A percentile compares a stretch with the other conserved stretches of the same genome.
These are phyloP conservation scores for Mionectes macconnelli DNA, from an alignment of 2,113 vertebrate genomes.

Conservation along the genomic window DNA sequence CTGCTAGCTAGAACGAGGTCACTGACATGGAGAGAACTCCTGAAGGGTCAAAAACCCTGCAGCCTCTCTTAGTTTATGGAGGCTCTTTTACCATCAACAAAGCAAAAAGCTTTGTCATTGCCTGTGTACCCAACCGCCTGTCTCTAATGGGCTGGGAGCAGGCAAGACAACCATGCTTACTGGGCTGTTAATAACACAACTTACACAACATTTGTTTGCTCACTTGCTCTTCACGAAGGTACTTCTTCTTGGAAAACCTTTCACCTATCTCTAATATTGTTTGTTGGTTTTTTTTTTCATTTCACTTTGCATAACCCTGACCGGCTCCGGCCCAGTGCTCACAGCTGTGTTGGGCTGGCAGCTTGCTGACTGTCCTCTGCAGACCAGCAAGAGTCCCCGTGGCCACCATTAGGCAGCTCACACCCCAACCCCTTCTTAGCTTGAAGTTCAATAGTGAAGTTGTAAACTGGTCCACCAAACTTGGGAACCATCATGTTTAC, in stretches of 20 bases:
- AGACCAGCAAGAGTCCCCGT: fast-evolving
- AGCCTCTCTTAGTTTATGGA: background rate
- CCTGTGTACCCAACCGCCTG: background rate
- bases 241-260: background rate
- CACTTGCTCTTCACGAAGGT: background rate
- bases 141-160: constrained; percentile 2
- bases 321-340: background rate
- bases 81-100: background rate
- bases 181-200: constrained; percentile 15
- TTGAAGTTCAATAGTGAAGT: background rate
- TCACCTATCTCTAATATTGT: background rate
- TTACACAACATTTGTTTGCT: constrained; percentile 10
- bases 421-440: background rate
- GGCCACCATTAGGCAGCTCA: background rate
- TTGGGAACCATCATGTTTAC: background rate
- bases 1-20: constrained; percentile 57
- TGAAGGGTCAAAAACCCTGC: background rate
- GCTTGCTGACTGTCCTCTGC: background rate
- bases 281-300: background rate
- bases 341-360: background rate
- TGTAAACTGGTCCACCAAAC: background rate
- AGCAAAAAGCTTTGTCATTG: background rate
- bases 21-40: constrained; percentile 35
- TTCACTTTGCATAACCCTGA: background rate
- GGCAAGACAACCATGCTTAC: background rate